phyloP scores from a whole-genome alignment of 2,797 vertebrate species.

The Artibeus jamaicensis region DNA sequence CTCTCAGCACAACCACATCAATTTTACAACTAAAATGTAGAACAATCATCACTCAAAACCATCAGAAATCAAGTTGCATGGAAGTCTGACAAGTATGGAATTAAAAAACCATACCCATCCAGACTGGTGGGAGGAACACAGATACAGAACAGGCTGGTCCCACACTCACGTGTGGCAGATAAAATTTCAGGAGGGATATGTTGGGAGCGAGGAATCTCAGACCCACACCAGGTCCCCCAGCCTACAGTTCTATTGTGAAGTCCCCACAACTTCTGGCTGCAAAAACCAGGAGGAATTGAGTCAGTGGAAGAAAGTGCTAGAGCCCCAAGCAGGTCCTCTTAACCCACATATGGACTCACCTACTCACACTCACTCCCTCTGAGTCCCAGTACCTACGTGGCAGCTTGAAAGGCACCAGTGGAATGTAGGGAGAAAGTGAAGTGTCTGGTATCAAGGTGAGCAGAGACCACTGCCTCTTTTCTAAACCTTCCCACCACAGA shows the following conservation, averaged over 20 bases:
- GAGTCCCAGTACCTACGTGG: background rate
- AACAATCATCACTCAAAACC: background rate
- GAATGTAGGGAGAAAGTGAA: background rate
- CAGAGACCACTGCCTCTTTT: background rate
- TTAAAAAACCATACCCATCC: background rate
- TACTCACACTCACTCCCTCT: background rate
- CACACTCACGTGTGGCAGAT: no score
- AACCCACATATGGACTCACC: background rate
- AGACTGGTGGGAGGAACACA: background rate
- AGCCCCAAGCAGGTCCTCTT: background rate
- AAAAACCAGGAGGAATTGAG: background rate
- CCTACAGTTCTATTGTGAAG: background rate
- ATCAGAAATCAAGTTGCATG: background rate
- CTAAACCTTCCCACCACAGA: background rate
- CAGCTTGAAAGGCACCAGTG: background rate
- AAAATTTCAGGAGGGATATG: no score
- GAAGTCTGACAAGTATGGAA: background rate
- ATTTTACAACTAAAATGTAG: background rate
- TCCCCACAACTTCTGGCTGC: background rate
- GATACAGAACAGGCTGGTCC: background rate
- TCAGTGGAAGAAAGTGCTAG: background rate
- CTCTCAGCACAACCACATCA: background rate
- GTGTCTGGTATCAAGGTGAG: background rate
- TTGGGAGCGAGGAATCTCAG: no score
- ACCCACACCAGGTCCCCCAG: background rate